A percentile compares a stretch with the other conserved stretches of the same genome.
Conservation (phyloP, 2,797 vertebrate species). For the Malacoraja senta region DNA sequence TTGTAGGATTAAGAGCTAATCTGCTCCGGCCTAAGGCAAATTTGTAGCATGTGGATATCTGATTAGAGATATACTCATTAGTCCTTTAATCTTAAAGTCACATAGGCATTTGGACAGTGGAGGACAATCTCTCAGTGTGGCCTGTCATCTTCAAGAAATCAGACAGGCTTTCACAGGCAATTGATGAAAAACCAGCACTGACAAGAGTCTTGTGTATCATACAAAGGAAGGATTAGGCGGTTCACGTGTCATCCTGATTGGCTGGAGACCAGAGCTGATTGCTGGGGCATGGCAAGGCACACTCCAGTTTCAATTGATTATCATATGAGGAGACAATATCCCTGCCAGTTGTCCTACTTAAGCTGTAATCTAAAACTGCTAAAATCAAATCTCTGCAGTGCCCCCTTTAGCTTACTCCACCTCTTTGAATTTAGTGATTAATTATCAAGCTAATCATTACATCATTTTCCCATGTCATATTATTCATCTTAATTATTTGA, state of each 20-base stretch:
- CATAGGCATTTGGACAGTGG: slow-evolving; percentile 54
- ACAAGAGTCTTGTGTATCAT: slow-evolving; percentile 77
- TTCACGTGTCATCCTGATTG: slow-evolving; percentile 84
- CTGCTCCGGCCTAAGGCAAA: slow-evolving; percentile 64
- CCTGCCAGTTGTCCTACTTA: slow-evolving; percentile 58
- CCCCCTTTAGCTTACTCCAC: background rate
- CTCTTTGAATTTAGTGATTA: slow-evolving; percentile 13
- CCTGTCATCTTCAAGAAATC: slow-evolving; percentile 84
- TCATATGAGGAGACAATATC: slow-evolving; percentile 63
- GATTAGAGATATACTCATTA: slow-evolving; percentile 68
- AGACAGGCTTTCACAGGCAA: slow-evolving; percentile 75
- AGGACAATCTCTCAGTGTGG: slow-evolving; percentile 65
- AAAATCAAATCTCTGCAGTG: slow-evolving; percentile 39
- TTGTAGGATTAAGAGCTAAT: slow-evolving; percentile 67
- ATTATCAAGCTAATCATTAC: background rate
- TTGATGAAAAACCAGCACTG: slow-evolving; percentile 83
- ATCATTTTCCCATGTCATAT: background rate
- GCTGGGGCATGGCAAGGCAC: slow-evolving; percentile 72
- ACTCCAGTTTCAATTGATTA: slow-evolving; percentile 70
- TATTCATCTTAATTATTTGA: background rate
- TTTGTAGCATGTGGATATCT: slow-evolving; percentile 65
- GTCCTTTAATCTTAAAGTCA: slow-evolving; percentile 66
- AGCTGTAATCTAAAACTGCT: slow-evolving; percentile 49
- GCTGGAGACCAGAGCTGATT: slow-evolving; percentile 84
- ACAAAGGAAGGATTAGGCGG: slow-evolving; percentile 85